A percentile compares a stretch with the other conserved stretches of the same genome.
phyloP scores from a whole-genome alignment of 2,113 vertebrate species.

The Silurus meridionalis region DNA sequence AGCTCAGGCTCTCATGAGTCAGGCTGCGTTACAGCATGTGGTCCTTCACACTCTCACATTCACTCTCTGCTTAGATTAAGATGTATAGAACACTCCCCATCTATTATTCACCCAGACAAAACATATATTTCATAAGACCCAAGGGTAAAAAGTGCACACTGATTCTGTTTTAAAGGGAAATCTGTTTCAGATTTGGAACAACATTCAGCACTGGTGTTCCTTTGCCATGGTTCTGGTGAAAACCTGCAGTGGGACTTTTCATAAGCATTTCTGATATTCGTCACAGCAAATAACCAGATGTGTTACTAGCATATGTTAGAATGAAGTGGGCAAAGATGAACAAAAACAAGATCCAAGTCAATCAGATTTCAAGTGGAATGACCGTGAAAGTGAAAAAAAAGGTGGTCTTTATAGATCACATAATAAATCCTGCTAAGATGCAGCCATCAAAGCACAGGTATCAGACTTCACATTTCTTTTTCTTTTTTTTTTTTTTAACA shows the following conservation, averaged over 20 bases:
- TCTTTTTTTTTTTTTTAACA: not conserved
- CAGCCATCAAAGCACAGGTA: not conserved
- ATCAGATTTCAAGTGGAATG: not conserved
- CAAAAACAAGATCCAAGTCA: not conserved
- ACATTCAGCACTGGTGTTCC: not conserved
- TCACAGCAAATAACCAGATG: not conserved
- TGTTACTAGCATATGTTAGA: not conserved
- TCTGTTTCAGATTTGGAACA: slow-evolving; percentile 1
- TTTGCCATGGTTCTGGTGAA: not conserved
- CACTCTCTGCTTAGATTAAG: slow-evolving; percentile 13
- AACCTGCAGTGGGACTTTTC: not conserved
- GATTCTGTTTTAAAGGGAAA: not conserved
- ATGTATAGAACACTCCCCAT: slow-evolving; percentile 19
- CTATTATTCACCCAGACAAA: not conserved
- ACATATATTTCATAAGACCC: not conserved
- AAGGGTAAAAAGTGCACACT: not conserved
- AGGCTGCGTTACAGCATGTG: not conserved
- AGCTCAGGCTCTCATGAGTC: slow-evolving; percentile 1
- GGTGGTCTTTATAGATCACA: slow-evolving; percentile 29
- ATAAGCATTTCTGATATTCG: not conserved
- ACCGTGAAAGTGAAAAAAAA: not conserved
- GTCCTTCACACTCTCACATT: slow-evolving; percentile 20
- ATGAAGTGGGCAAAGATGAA: not conserved
- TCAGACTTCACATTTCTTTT: not conserved
- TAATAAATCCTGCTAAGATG: slow-evolving; percentile 36